A percentile compares a stretch with the other conserved stretches of the same genome.
These are phyloP conservation scores for Pelvicachromis taeniatus DNA, from an alignment of 2,113 vertebrate species.

Conservation along the genomic window DNA sequence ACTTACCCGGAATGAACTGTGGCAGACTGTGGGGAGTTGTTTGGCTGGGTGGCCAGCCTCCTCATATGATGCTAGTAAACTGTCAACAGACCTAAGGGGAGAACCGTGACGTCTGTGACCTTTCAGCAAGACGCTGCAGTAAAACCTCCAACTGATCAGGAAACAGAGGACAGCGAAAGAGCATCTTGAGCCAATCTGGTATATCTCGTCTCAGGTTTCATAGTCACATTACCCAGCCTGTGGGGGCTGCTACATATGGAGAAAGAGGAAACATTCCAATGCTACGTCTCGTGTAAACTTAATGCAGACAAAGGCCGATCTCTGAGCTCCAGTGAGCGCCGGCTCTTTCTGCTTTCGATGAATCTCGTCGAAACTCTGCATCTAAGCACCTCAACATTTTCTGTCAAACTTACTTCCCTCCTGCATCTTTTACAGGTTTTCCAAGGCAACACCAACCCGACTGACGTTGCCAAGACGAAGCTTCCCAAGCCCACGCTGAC, in stretches of 20 bases:
- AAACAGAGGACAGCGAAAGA: slow-evolving; percentile 17
- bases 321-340: background rate
- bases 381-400: background rate
- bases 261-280: background rate
- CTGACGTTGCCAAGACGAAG: slow-evolving; percentile 80
- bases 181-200: slow-evolving; percentile 29
- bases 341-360: background rate
- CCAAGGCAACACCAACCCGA: slow-evolving; percentile 91
- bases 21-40: slow-evolving; percentile 35
- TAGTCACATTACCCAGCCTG: background rate
- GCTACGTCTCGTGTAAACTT: background rate
- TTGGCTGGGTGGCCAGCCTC: slow-evolving; percentile 38
- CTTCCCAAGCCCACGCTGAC: slow-evolving; percentile 90
- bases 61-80: slow-evolving; percentile 42
- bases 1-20: slow-evolving; percentile 49
- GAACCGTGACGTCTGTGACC: slow-evolving; percentile 49
- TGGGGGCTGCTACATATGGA: background rate
- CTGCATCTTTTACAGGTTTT: slow-evolving; percentile 78
- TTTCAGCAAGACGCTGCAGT: slow-evolving; percentile 51
- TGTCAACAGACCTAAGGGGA: slow-evolving; percentile 40
- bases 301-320: background rate
- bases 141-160: slow-evolving; percentile 25
- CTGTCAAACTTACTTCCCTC: slow-evolving; percentile 29
- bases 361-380: background rate
- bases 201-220: slow-evolving; percentile 41